phyloP scores from a whole-genome alignment of 2,113 vertebrate genomes.

The Empidonax alnorum region DNA sequence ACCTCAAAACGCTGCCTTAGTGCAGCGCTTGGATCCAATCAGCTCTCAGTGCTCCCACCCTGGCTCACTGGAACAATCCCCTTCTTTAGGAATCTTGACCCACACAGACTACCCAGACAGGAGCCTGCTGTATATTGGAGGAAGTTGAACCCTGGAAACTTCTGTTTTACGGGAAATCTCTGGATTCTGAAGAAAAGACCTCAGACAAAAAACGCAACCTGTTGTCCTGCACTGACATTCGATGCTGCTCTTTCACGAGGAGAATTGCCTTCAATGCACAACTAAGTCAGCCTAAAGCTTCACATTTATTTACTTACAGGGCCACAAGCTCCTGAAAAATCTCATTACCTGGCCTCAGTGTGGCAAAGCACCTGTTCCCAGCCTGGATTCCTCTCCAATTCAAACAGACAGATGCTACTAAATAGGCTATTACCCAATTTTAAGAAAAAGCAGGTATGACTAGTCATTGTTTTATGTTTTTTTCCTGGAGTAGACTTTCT shows the following conservation, averaged over 20 bases:
- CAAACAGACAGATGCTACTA: not conserved
- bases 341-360: not conserved
- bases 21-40: not conserved
- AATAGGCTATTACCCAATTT: not conserved
- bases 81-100: accelerated
- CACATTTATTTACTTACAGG: not conserved
- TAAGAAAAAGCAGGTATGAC: not conserved
- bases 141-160: not conserved
- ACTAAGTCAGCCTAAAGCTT: not conserved
- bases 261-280: accelerated
- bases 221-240: not conserved
- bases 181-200: not conserved
- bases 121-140: accelerated
- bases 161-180: not conserved
- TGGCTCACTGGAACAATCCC: no score
- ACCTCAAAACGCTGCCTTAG: accelerated
- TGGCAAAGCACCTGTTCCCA: not conserved
- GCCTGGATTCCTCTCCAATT: not conserved
- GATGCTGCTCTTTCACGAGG: accelerated
- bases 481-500: not conserved
- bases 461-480: not conserved
- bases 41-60: not conserved
- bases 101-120: accelerated
- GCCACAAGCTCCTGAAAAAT: not conserved
- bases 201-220: accelerated